These are phyloP conservation scores for Amphiduros pacificus DNA, from an alignment of 2,888 invertebrate species.

Conservation along the genomic window DNA sequence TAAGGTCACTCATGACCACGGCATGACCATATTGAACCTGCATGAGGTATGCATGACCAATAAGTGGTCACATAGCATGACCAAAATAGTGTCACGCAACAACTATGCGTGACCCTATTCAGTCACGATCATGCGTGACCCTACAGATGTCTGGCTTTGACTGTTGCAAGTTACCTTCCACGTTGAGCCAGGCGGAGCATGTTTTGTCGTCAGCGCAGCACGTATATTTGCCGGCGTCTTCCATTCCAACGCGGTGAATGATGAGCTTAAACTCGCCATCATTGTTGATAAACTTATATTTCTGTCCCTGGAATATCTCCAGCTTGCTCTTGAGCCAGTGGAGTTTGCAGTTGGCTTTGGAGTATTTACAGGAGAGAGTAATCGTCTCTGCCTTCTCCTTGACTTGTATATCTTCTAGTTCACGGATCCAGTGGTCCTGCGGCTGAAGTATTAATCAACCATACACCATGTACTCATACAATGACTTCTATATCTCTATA, in stretches of 20 bases:
- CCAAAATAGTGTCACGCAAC: too few relatives aligned
- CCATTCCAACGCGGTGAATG: slow-evolving; percentile 87
- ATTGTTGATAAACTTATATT: slow-evolving; percentile 90
- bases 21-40: too few relatives aligned
- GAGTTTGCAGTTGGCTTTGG: slow-evolving; percentile 78
- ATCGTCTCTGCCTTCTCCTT: slow-evolving; percentile 97
- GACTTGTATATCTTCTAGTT: slow-evolving; percentile 91
- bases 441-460: too few relatives aligned
- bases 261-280: slow-evolving; percentile 88
- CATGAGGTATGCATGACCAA: too few relatives aligned
- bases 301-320: slow-evolving; percentile 94
- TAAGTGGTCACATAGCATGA: too few relatives aligned
- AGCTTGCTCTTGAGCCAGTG: slow-evolving; percentile 65
- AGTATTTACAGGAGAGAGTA: slow-evolving; percentile 90
- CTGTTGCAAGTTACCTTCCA: slow-evolving; percentile 73
- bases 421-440: slow-evolving; percentile 75
- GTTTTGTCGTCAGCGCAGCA: slow-evolving; percentile 90
- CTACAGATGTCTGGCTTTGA: too few relatives aligned
- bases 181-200: slow-evolving; percentile 88
- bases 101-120: too few relatives aligned
- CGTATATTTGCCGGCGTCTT: slow-evolving; percentile 95
- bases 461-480: too few relatives aligned
- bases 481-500: too few relatives aligned
- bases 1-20: too few relatives aligned
- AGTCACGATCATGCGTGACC: too few relatives aligned